Base-by-base conservation (phyloP, 1,140 invertebrate genomes). In the Lordiphosa mommai region DNA sequence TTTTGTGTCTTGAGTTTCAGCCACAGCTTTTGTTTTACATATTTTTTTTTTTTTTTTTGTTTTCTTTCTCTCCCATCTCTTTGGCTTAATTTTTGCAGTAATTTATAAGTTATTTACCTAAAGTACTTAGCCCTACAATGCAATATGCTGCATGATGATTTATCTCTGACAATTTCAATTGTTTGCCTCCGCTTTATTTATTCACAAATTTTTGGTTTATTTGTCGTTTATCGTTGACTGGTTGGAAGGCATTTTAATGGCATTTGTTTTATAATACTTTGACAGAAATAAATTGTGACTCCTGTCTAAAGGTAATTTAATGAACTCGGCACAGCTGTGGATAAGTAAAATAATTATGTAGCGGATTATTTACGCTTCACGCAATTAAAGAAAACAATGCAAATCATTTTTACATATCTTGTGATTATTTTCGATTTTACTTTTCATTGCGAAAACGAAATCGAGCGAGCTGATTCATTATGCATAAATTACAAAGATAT, bases 101-200 rank as follows among this genome's bases (percentile, higher is more conserved):
- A 23, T 23, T 23, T 23, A 5, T 23, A 23, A 2, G 3, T 23
- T 17, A 17, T 17, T 17, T n/a, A n/a, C n/a, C n/a, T n/a, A n/a
- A n/a, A n/a, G n/a, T n/a, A n/a, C n/a, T n/a, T 17, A 17, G 16
- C 16, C 16, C 16, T 17, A 3, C 16, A 17, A 23, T 23, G 20
- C 40, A 43, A 43, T 43, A 43, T 43, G 40, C 27, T 43, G 40
- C 40, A 27, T 20, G 20, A 43, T 43, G 40, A 43, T 43, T 43
- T 43, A 43, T 43, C n/a, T 7, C 10, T 41, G 38, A 41, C 17
- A 41, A 41, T 27, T 43, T 43, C 40, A 43, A 43, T 27, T 27
- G 20, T 1, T 23, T 23, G 5, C 4, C 17, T 20, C 4, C 17
- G 17, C 3, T 4, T 20, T 20, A 20, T 3, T 20, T 20, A 4